A percentile compares a stretch with the other conserved stretches of the same genome.
phyloP scores from a whole-genome alignment of 1,140 invertebrate genomes.

The Pseudomyrmex cubaensis region DNA sequence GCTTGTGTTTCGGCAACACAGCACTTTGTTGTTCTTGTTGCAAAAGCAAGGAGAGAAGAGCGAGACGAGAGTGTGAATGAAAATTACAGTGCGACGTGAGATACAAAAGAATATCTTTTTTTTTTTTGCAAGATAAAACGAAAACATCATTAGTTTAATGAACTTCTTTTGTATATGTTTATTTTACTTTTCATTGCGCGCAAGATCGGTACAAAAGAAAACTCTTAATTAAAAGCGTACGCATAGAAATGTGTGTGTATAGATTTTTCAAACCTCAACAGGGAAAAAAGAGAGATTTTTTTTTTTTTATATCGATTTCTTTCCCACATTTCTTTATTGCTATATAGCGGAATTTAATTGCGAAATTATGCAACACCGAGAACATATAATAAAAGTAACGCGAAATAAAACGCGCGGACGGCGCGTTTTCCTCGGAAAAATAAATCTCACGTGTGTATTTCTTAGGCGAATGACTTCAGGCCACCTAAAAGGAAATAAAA shows the following conservation, averaged over 20 bases:
- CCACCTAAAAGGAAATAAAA: conserved; percentile 51
- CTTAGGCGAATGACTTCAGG: conserved; percentile 27
- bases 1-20: background rate
- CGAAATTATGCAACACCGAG: background rate
- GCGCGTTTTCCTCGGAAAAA: conserved; percentile 4
- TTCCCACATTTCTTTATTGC: background rate
- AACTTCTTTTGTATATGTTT: background rate
- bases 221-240: background rate
- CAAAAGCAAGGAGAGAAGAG: background rate
- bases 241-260: background rate
- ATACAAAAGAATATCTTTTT: background rate
- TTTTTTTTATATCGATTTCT: background rate
- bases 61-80: background rate
- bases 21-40: background rate
- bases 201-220: background rate
- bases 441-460: conserved; percentile 22
- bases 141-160: conserved; percentile 25
- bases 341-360: conserved; percentile 1
- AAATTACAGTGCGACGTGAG: background rate
- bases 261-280: background rate
- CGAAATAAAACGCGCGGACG: background rate
- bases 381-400: background rate
- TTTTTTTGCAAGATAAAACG: background rate
- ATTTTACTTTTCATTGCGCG: background rate
- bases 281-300: background rate